Evolutionary conservation across 2,113 vertebrate species (phyloP).

Genomic region (Diphyllodes magnificus): DNA sequence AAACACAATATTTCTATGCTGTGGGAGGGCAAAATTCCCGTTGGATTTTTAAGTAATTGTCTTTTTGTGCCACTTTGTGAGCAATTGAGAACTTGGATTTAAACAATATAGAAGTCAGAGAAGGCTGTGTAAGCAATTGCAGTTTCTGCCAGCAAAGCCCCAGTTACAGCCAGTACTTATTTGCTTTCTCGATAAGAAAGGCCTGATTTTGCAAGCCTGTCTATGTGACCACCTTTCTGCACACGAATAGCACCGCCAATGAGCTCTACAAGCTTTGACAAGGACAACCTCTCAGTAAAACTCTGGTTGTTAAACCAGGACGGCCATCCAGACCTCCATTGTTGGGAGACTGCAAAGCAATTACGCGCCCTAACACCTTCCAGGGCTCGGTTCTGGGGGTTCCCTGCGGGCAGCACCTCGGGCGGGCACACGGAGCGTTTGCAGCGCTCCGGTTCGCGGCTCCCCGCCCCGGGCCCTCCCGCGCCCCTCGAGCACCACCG

Average conservation of each 20-base stretch:
- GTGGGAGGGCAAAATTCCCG: background rate
- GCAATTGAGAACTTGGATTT: background rate
- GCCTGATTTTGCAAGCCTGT: background rate
- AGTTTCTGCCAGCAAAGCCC: background rate
- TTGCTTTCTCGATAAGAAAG: background rate
- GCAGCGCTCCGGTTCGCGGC: too few species aligned
- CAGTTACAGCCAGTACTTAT: background rate
- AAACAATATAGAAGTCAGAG: background rate
- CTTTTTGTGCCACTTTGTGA: background rate
- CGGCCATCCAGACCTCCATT: rapidly evolving
- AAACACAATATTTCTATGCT: background rate
- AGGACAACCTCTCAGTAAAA: rapidly evolving
- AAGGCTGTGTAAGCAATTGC: background rate
- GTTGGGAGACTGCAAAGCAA: rapidly evolving
- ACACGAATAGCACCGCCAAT: rapidly evolving
- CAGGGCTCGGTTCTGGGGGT: rapidly evolving
- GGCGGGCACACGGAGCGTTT: rapidly evolving
- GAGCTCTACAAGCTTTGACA: background rate
- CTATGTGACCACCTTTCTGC: rapidly evolving
- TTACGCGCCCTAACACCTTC: rapidly evolving
- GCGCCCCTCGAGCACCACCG: background rate
- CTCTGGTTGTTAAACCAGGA: rapidly evolving
- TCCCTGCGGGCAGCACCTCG: rapidly evolving
- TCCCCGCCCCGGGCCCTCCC: background rate
- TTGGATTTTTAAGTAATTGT: background rate